A percentile compares a stretch with the other conserved stretches of the same genome.
Evolutionary conservation across 2,888 invertebrate genomes (phyloP).

Genomic region (Andrena trimmerana): DNA sequence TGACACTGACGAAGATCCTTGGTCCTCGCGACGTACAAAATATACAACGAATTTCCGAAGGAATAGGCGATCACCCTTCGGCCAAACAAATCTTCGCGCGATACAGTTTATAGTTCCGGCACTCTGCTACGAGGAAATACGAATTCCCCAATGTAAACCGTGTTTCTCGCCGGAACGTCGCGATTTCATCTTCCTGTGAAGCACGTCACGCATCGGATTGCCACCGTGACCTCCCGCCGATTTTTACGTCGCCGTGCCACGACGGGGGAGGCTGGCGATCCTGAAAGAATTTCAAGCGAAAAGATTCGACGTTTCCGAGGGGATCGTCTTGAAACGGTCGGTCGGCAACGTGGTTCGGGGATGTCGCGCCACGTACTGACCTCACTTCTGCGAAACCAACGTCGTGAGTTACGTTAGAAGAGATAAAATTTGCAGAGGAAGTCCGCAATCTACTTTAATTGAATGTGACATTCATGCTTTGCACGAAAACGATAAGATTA

Average conservation of each 20-base stretch:
- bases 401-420: neutral
- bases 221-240: neutral
- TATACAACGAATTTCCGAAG: neutral
- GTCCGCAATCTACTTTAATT: constrained; percentile 16
- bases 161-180: constrained; percentile 6
- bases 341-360: neutral
- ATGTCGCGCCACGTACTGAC: neutral
- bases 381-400: neutral
- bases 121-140: constrained; percentile 13
- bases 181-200: constrained; percentile 42
- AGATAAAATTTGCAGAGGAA: neutral
- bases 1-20: neutral
- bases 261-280: neutral
- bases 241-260: neutral
- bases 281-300: constrained; percentile 51
- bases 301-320: constrained; percentile 39
- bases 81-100: neutral
- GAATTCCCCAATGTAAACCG: constrained; percentile 8
- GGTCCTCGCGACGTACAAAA: neutral
- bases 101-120: neutral
- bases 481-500: neutral
- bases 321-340: neutral
- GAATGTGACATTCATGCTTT: neutral
- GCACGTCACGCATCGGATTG: constrained; percentile 21
- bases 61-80: neutral